These are phyloP conservation scores for Ophonus ardosiacus DNA, from an alignment of 2,888 invertebrate species.

Conservation along the genomic window DNA sequence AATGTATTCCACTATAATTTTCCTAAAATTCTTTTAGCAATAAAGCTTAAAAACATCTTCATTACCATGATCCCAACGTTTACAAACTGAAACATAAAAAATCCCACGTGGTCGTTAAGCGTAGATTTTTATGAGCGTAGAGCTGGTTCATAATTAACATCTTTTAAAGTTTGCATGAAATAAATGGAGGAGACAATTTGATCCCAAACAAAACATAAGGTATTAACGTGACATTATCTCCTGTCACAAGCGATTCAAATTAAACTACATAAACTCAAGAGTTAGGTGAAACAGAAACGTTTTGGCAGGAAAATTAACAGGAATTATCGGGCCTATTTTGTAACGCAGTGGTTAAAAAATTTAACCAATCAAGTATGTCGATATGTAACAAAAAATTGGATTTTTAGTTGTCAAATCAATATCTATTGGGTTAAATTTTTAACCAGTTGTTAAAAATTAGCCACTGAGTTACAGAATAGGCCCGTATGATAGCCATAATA, in stretches of 20 bases:
- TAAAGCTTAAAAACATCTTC: constrained; percentile 24
- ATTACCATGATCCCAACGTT: not conserved
- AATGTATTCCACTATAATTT: too few species aligned
- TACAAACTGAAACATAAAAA: constrained; percentile 26
- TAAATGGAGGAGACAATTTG: not conserved
- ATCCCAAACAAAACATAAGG: not conserved
- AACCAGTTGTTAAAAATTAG: too few species aligned
- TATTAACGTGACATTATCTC: not conserved
- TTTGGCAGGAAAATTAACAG: too few species aligned
- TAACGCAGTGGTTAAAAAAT: too few species aligned
- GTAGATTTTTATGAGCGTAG: not conserved
- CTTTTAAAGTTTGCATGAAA: constrained; percentile 14
- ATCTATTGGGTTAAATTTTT: too few species aligned
- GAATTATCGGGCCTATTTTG: too few species aligned
- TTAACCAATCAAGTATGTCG: too few species aligned
- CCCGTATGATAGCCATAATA: too few species aligned
- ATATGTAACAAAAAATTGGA: too few species aligned
- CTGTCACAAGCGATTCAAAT: not conserved
- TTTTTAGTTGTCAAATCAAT: too few species aligned
- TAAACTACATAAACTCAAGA: not conserved
- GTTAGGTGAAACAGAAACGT: not conserved
- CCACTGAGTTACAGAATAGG: too few species aligned
- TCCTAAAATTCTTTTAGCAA: not conserved
- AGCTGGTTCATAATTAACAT: constrained; percentile 9
- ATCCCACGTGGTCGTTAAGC: not conserved